A percentile compares a stretch with the other conserved stretches of the same genome.
Conservation (phyloP, 2,113 vertebrate species). For the Caloenas nicobarica region DNA sequence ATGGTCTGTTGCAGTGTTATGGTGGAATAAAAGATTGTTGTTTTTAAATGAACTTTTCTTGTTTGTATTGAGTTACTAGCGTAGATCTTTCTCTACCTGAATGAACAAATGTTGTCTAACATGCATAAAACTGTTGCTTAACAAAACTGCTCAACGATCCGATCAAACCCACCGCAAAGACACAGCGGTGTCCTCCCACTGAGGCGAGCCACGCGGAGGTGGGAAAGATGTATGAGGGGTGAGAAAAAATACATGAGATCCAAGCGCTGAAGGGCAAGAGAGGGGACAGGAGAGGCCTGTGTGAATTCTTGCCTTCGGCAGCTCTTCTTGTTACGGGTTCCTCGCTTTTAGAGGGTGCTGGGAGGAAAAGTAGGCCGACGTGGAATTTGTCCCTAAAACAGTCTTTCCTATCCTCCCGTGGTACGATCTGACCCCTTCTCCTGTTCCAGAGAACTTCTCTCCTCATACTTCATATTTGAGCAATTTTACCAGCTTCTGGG, state of each 20-base stretch:
- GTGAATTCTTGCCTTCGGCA: background rate
- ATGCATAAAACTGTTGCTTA: background rate
- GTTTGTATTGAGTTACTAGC: background rate
- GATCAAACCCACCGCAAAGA: background rate
- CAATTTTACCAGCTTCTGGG: background rate
- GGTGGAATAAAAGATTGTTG: background rate
- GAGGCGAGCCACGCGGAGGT: background rate
- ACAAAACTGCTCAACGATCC: background rate
- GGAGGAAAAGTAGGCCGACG: background rate
- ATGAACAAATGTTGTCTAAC: background rate
- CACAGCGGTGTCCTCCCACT: background rate
- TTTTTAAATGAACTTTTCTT: background rate
- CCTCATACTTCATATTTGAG: background rate
- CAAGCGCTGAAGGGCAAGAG: background rate
- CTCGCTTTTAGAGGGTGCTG: background rate
- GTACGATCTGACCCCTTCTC: background rate
- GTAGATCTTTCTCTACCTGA: slow-evolving; percentile 23
- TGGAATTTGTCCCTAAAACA: background rate
- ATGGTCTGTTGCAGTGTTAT: background rate
- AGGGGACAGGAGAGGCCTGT: background rate
- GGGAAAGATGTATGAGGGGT: background rate
- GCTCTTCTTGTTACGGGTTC: background rate
- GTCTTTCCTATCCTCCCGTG: background rate
- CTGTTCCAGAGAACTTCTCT: background rate
- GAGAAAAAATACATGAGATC: background rate